Evolutionary conservation across 2,113 vertebrate genomes (phyloP).

Genomic region (Marmota monax): DNA sequence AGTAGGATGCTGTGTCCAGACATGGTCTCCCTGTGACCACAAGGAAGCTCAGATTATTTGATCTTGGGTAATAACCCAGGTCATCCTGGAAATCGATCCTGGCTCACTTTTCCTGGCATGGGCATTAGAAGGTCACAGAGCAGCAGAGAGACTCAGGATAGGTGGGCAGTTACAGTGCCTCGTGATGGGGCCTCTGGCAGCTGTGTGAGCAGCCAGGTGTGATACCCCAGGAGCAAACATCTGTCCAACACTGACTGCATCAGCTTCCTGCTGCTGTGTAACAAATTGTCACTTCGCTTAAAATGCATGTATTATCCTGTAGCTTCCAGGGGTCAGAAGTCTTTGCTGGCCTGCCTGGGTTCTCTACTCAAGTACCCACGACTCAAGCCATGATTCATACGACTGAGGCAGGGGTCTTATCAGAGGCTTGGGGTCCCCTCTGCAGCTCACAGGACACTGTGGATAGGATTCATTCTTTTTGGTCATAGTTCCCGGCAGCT

Average conservation of each 20-base stretch:
- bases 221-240: rapidly evolving
- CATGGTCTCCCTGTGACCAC: rapidly evolving
- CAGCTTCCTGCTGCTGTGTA: not conserved
- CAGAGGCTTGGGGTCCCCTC: not conserved
- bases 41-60: rapidly evolving
- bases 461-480: not conserved
- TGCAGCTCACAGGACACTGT: not conserved
- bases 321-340: not conserved
- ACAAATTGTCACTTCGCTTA: not conserved
- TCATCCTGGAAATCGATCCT: not conserved
- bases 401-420: not conserved
- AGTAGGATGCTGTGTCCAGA: not conserved
- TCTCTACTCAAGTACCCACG: not conserved
- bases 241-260: no score
- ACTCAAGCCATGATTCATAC: no score
- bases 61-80: not conserved
- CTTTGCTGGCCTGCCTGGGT: not conserved
- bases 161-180: rapidly evolving
- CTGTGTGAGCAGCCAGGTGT: not conserved
- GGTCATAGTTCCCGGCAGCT: rapidly evolving
- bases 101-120: not conserved
- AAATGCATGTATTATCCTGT: not conserved
- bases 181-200: rapidly evolving
- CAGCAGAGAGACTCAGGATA: not conserved
- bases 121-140: not conserved